Base-by-base conservation (phyloP, 2,888 invertebrate genomes). In the Pheosia tremula region DNA sequence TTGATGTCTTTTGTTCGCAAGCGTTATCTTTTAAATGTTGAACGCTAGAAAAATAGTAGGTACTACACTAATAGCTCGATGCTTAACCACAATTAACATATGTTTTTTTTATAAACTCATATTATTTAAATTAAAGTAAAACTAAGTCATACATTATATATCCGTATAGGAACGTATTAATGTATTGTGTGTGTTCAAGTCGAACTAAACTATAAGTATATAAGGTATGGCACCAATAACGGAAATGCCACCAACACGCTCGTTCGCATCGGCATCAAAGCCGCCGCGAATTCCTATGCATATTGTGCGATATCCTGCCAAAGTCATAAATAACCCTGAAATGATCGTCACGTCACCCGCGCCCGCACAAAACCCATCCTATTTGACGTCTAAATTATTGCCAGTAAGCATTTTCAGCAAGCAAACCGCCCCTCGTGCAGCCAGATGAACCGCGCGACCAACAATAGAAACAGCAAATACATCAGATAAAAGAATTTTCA, bases 321-420 rank as follows among this genome's bases (percentile, higher is more conserved):
- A 85, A 88, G 86, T 87, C 90, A 91, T 93, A 94, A 94, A 93
- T 92, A 91, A 90, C 88, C 80, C 86, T 86, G 87, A 89, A 92
- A 91, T 87, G 87, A 90, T 89, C 85, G 84, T 80, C 85, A 82
- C 86, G 87, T 87, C 87, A 87, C 78, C 83, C 83, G 71, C 69
- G 69, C 74, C 77, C 68, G 74, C 82, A 87, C 83, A 90, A 91
- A 90, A 90, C 87, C 84, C 78, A 75, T 74, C 80, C 63, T 87
- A 89, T 92, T 91, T 94, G 94, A 94, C 94, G 89, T 93, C 94
- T 94, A 93, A 94, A 94, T 94, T 94, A 93, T 93, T 90, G 89
- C 87, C 83, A 86, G 88, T 83, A 84, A 89, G 84, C 80, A 79
- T 80, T 87, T 88, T 87, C 89, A 86, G 88, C 82, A 86, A 88